Base-by-base conservation (phyloP, 2,888 invertebrate species). In the Axea sp. region DNA sequence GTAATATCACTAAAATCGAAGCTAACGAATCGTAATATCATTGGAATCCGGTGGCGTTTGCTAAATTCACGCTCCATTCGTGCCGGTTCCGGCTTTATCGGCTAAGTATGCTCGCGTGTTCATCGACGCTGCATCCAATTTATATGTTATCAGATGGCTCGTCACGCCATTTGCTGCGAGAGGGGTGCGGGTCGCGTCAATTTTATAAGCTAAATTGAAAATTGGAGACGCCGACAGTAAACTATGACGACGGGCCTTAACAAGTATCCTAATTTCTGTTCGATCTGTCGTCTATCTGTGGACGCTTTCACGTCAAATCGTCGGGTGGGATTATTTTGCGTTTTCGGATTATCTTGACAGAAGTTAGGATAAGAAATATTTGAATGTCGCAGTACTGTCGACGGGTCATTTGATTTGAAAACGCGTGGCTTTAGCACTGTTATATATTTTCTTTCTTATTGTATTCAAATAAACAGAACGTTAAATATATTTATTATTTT, bases 1-100 rank as follows among this genome's bases (percentile, higher is more conserved):
- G 81, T 80, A 83, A 85, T 84, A 82, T 81, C 82, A 74, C 76
- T 78, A 79, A 78, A 78, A 76, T 78, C 78, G 62, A 76, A 76
- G 79, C 77, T 84, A 85, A 84, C 82, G 80, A 82, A 81, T 81
- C 77, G 81, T 79, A 81, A 82, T 83, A 80, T 77, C 69, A 53
- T 49, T 72, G 78, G 79, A 78, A 82, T 81, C 68, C 69, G 67
- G 71, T 75, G 76, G 71, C 76, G 75, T 72, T 67, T 60, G 57
- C 53, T 49, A 55, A 65, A 74, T 74, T 74, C 65, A 69, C 65
- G 65, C 69, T 62, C 41, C 35, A 62, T 60, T 53, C 65, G 47
- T 35, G 35, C 31, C 33, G 59, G 59, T 24, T 49, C 28, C 62
- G 59, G 57, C 59, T 65, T 24, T 31, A 39, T 55, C 67, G 65